Base-by-base conservation (phyloP, 2,888 invertebrate genomes). In the Andrena bicolor region DNA sequence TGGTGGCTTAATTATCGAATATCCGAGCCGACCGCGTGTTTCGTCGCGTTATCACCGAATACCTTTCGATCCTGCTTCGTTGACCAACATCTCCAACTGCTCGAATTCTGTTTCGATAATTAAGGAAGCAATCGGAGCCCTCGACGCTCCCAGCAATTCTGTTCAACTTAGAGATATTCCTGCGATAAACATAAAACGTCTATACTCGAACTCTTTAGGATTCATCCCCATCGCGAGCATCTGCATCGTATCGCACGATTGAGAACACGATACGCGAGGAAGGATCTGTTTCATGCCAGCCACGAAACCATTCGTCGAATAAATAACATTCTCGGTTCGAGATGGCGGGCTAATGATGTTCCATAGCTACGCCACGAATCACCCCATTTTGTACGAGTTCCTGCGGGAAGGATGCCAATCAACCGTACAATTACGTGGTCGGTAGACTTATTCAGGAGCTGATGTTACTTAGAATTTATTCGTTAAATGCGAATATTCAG, bases 1-100 rank as follows among this genome's bases (percentile, higher is more conserved):
- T 84, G 87, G 1, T 79, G 81, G 85, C 83, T 88, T 88, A 88
- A 90, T 90, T 90, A 90, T 82, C 82, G 82, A 82, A 69, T 84
- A 78, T 74, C 53, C 76, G 51, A 30, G 32, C 69, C 41, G 69
- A 78, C 76, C 76, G 65, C 81, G 76, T 69, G 63, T 68, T 80
- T 77, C 70, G 58, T 56, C 51, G 61, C 63, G 48, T 6, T 2
- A 2, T 10, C 53, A 5, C 0, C 51, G 48, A 66, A 71, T 66
- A 48, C 68, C 63, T 64, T 56, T 63, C 26, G 8, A 61, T 51
- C 53, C 71, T 49, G 8, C 30, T 32, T 48, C 48, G 58, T 60
- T 26, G 32, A 20, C 35, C 49, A 61, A 64, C 61, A 60, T 13
- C 16, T 13, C 13, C 23, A 30, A 68, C 35, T 58, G 48, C 41